phyloP scores from a whole-genome alignment of 35 echinoderm and acorn worm genomes.

The Ptychodera flava region DNA sequence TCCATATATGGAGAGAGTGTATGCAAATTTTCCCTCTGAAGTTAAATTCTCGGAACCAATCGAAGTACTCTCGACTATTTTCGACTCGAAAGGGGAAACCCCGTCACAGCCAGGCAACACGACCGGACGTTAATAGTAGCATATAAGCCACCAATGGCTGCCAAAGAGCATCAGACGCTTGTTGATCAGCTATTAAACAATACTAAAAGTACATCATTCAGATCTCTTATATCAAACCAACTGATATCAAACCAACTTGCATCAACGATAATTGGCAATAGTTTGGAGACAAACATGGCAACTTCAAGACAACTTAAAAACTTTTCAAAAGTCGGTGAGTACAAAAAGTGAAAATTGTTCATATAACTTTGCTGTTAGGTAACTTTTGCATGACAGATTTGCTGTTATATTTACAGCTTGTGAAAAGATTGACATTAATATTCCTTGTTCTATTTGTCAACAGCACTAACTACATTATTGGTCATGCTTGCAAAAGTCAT shows the following conservation, averaged over 20 bases:
- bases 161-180: neutral
- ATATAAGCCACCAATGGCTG: neutral
- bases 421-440: neutral
- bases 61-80: too few species aligned
- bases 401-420: too few species aligned
- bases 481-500: neutral
- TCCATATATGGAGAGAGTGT: too few species aligned
- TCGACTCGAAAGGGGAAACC: neutral
- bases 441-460: neutral
- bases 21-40: too few species aligned
- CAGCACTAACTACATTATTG: neutral
- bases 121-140: neutral
- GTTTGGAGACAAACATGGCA: neutral
- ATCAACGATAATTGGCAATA: neutral
- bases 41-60: too few species aligned
- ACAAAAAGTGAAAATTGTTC: too few species aligned
- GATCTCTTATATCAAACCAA: too few species aligned
- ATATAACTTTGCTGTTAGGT: too few species aligned
- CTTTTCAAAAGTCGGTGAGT: too few species aligned
- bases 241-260: neutral
- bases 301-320: neutral
- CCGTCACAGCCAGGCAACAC: neutral
- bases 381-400: too few species aligned
- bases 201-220: neutral
- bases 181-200: neutral